Evolutionary conservation across 2,113 vertebrate genomes (phyloP), one percentile per base, ranked within the genome.

Genomic region (Gnathonemus echidnorhynchus): DNA sequence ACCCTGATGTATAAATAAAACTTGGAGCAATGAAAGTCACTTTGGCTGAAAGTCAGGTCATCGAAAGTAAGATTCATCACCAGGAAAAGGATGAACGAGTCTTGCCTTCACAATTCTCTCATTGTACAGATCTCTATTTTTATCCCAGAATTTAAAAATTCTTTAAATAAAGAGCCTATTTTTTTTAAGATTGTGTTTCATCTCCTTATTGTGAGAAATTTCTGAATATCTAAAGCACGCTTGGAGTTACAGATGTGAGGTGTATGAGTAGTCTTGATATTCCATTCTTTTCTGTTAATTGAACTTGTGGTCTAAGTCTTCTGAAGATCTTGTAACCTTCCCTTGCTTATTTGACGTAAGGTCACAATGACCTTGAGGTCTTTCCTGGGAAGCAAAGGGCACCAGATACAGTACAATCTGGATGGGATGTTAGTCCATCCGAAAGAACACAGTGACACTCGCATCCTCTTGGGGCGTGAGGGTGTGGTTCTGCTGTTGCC

Each of bases 151-250:
- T 84, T 84, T 19, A 9, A 2, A n/a, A 46, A 84, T 48, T 86
- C 42, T 86, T 86, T 86, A n/a, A 85, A 86, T 86, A 86, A 87
- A 87, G 86, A 35, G 86, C 49, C 24, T 87, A 27, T 49, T 87
- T 87, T 48, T 86, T 87, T 31, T 13, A 46, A 86, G 17, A 42
- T 42, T 42, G 74, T 5, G 5, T 5, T 80, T 86, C 49, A 9
- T 86, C 83, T 49, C 24, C 45, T 19, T 80, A 13, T 70, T 70
- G n/a, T 70, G 62, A 13, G 62, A 13, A 31, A 70, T 31, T 10
- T 70, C 62, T 27, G n/a, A 35, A 7, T 77, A 77, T 77, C 4
- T 77, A 19, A 77, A 39, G 3, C n/a, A 5, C 6, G 1, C 15
- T 3, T 77, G 74, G 74, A 7, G 35, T 80, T 80, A 39, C 27